Base-by-base conservation (phyloP, 2,113 vertebrate genomes). In the Gopherus evgoodei region DNA sequence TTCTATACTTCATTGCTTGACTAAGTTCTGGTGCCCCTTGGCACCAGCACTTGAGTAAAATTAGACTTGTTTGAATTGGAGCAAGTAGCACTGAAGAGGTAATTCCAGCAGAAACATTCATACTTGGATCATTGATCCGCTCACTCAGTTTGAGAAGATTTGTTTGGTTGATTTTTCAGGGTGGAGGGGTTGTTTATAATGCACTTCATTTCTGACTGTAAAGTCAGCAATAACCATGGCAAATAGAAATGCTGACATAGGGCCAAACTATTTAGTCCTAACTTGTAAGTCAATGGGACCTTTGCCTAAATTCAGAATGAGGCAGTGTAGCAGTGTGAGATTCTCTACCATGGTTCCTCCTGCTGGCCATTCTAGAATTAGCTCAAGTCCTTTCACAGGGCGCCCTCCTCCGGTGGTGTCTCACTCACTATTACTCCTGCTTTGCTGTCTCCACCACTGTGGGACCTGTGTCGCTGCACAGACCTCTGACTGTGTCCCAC, bases 21-120 rank as follows among this genome's bases (percentile, higher is more conserved):
- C 88, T 91, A 88, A 94, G 9, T 96, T 96, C 88, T 97, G 38
- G 56, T 97, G 69, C 78, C 92, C 87, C 13, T 9, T 82, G 90
- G 76, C 79, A 96, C 53, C 84, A 82, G 78, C 85, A 94, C 92
- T 95, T 97, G 82, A 97, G 93, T 81, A 95, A 90, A 97, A 96
- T 89, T 31, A 90, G 83, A 69, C 93, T 94, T 96, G 62, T 84
- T 94, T 52, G n/a, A 93, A 83, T 31, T 90, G 90, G 83, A 84
- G 59, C 54, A 89, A 87, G 87, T 87, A 95, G 42, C 78, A 29
- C 44, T 86, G 72, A 93, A 90, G 81, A 90, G 62, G 57, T 95
- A 57, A 19, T 81, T 88, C 87, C 88, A 0, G 4, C 81, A 93
- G 91, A 83, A 92, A 82, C 50, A 27, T 83, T 94, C 88, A 81